Evolutionary conservation across 1,140 invertebrate genomes (phyloP).

Genomic region (Anadara kagoshimensis): DNA sequence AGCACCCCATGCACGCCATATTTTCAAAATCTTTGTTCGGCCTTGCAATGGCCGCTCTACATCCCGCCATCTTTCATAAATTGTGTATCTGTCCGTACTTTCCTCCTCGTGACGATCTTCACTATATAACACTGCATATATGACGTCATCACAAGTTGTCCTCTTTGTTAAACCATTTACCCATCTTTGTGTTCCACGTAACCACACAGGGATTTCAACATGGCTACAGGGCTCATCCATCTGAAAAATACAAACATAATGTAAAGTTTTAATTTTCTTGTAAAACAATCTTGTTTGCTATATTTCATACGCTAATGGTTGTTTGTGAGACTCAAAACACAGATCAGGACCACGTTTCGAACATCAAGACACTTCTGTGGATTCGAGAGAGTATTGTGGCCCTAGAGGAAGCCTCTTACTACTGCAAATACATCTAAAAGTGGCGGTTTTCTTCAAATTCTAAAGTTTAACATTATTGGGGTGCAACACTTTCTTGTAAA

Average conservation of each 20-base stretch:
- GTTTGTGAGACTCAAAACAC: no score
- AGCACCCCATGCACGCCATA: constrained; percentile 85
- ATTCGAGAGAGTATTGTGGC: no score
- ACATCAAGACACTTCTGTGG: no score
- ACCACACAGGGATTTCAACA: constrained; percentile 84
- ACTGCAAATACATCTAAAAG: no score
- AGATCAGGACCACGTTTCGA: no score
- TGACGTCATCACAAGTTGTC: constrained; percentile 86
- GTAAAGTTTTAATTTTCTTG: no score
- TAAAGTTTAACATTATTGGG: no score
- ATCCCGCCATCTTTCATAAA: constrained; percentile 75
- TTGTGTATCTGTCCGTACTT: constrained; percentile 60
- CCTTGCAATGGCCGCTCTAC: constrained; percentile 83
- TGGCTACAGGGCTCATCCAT: constrained; percentile 36
- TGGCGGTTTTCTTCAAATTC: no score
- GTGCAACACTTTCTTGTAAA: no score
- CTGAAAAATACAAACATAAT: constrained; percentile 12
- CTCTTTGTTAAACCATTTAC: constrained; percentile 83
- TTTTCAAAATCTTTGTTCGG: constrained; percentile 82
- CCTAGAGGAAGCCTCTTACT: no score
- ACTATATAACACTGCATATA: constrained; percentile 80
- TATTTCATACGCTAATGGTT: no score
- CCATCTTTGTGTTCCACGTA: constrained; percentile 84
- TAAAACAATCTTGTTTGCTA: no score
- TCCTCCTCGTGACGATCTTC: constrained; percentile 62